Evolutionary conservation across 1,140 invertebrate species (phyloP), one percentile per base, ranked within the genome.

Genomic region (Phymorhynchus buccinoides): DNA sequence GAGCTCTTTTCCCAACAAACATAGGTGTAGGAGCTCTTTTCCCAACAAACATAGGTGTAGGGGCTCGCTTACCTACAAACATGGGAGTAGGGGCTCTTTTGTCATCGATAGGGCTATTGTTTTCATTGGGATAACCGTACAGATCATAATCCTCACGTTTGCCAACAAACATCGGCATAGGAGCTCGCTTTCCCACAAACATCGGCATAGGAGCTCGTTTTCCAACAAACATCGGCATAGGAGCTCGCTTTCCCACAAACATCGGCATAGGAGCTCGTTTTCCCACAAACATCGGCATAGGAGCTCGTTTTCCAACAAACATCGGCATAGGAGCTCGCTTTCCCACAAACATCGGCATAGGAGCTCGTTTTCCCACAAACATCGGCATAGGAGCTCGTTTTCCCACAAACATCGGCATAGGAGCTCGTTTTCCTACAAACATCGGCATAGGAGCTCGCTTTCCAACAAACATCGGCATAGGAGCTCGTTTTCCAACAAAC

Each of bases 241-340:
- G 41, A 9, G 32, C 75, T 39, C 68, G 14, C 44, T 83, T 83
- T n/a, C 83, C 83, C 12, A 84, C 83, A 77, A 84, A 84, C 83
- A 84, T 84, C 3, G 83, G 83, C 1, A 1, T 16, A 37, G 79
- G 39, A 32, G 52, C 62, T 39, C 68, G 42, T 52, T 83, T 83
- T 1, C 85, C 85, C 3, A 86, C 85, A 41, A 86, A 86, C 71
- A 78, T 44, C 41, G 85, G 39, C 14, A 42, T 30, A 32, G 37
- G 35, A 35, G 35, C 75, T 39, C 79, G 7, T 79, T 83, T 86
- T 37, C 84, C 84, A 27, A 85, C 84, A 42, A 85, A 85, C 71
- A 68, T 73, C 9, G 84, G 84, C 1, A 3, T 78, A 42, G 80
- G 30, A 9, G 68, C 80, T 27, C 52, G 18, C 37, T 85, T 85